phyloP scores from a whole-genome alignment of 2,113 vertebrate genomes.

The Haemorhous mexicanus region DNA sequence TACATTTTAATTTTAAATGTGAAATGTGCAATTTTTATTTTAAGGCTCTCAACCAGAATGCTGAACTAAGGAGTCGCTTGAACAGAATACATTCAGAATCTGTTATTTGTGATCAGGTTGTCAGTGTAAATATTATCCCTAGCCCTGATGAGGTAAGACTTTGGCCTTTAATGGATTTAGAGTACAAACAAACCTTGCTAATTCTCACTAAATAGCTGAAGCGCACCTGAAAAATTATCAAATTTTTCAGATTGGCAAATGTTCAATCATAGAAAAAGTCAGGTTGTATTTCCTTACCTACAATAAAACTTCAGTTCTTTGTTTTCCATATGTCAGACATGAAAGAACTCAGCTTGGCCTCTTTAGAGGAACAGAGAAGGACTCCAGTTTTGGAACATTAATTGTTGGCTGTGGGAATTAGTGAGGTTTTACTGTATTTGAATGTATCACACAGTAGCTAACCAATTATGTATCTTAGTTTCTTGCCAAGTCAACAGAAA shows the following conservation, averaged over 20 bases:
- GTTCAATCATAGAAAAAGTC: not conserved
- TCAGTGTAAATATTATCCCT: conserved; percentile 98
- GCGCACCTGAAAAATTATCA: not conserved
- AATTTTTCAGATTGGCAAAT: not conserved
- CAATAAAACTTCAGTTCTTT: not conserved
- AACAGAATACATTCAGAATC: conserved; percentile 98
- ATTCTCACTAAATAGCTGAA: conserved; percentile 34
- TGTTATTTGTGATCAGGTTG: conserved; percentile 93
- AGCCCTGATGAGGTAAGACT: conserved; percentile 93
- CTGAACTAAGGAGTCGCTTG: conserved; percentile 93
- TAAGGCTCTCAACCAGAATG: conserved; percentile 96
- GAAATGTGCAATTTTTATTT: conserved; percentile 73
- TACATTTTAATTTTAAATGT: conserved; percentile 67
- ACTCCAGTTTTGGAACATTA: not conserved
- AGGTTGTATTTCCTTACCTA: not conserved
- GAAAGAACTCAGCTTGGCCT: not conserved
- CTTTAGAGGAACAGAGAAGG: not conserved
- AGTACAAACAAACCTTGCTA: conserved; percentile 43
- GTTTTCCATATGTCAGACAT: not conserved
- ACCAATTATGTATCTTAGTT: not conserved
- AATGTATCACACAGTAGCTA: not conserved
- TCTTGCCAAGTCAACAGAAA: not conserved
- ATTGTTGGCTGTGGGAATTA: conserved; percentile 34
- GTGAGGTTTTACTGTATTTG: conserved; percentile 33
- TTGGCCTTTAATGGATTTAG: conserved; percentile 55